Base-by-base conservation (phyloP, 2,888 invertebrate genomes). In the Chalcosyrphus nemorum region DNA sequence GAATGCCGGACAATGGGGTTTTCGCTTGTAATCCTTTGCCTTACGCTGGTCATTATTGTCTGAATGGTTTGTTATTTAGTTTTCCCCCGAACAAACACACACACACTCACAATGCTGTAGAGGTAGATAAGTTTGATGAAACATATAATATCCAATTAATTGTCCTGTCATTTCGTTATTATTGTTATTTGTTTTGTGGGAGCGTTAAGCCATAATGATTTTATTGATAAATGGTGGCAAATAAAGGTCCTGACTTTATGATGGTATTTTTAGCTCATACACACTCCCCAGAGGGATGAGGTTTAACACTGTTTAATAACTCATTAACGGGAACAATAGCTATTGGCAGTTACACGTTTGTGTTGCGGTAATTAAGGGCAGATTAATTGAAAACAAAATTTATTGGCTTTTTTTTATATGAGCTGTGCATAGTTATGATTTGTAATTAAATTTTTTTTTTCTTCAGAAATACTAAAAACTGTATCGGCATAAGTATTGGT, bases 181-280 rank as follows among this genome's bases (percentile, higher is more conserved):
- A 84, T 84, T 84, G 84, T 78, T 78, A 84, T 78, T 70, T 84
- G 78, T 84, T 65, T 47, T 52, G 74, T 41, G 74, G 50, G 66
- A 72, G 82, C 35, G 82, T 77, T 68, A 35, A 50, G 56, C 59
- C 47, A 24, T 45, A 72, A 65, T 32, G 66, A 72, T 72, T 61
- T 72, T 35, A 54, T 66, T 72, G 72, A 72, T 82, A 77, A 77
- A 72, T 66, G 66, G 56, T 63, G 17, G 70, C 65, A 65, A 75
- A 57, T 61, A 68, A 61, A 50, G 65, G 72, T 66, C 57, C 15
- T 45, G 38, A 41, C 50, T 65, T 65, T 56, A 65, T 61, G 47
- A 50, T 57, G 75, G 38, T 47, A 56, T 63, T 72, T 70, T 52
- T 45, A 70, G 57, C 24, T n/a, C n/a, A n/a, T 43, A 54, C 19